Base-by-base conservation (phyloP, 2,888 invertebrate species). In the Trissolcus brochymenae region DNA sequence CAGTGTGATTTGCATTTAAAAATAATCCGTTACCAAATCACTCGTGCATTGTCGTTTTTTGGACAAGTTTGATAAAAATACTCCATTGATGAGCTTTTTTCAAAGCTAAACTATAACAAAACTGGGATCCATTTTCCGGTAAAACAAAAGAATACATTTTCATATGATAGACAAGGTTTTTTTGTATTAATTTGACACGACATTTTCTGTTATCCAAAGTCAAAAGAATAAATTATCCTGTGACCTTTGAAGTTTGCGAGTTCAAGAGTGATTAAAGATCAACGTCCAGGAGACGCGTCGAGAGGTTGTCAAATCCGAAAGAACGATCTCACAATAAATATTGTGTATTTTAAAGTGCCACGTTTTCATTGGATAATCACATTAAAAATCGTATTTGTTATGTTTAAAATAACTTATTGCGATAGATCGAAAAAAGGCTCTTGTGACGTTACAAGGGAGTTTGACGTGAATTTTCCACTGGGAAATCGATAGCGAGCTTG, bases 161-260 rank as follows among this genome's bases (percentile, higher is more conserved):
- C 25, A 25, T 25, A 25, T 0, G 25, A 25, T 2, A 25, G 25
- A 25, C 4, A 6, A 25, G 25, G 0, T 25, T 4, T 25, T 25
- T 25, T 25, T 25, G 25, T 2, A 25, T 25, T 25, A 25, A 25
- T 25, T 25, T 25, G 25, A 25, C 25, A 25, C 25, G 25, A 25
- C 25, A 25, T 25, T 25, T 25, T 25, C 25, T 25, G 25, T 25
- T 6, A 25, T 25, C 25, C 25, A 0, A 6, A 25, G 25, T 6
- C 19, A 54, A 35, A 68, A 60, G 40, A 54, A 43, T 61, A 29
- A 61, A 61, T 68, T 19, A 25, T 25, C 55, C 55, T 25, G 21
- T 13, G 67, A 68, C 59, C 67, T 68, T 68, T 68, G 60, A 68
- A 68, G 59, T 53, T 68, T 54, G 54, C 7, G 60, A 68, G 67